Conservation (phyloP, 1,140 invertebrate species). For the Rhyacophila brunnea region DNA sequence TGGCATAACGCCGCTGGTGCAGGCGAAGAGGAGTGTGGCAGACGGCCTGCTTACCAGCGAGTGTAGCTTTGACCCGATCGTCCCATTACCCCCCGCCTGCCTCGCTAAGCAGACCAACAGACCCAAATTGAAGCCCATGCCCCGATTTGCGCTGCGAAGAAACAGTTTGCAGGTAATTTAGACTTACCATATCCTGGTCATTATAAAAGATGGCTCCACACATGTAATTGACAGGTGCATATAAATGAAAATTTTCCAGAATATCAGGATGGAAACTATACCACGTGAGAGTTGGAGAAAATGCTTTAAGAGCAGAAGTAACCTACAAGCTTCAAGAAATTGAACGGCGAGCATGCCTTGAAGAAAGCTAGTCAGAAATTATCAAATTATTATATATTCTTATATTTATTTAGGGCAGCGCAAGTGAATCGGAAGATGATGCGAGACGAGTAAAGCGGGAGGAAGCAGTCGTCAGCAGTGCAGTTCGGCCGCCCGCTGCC, state of each 20-base stretch:
- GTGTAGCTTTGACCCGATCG: conserved; percentile 49
- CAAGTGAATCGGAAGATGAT: conserved; percentile 51
- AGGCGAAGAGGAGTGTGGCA: not conserved
- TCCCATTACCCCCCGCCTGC: conserved; percentile 48
- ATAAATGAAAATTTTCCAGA: no score
- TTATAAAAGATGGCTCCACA: no score
- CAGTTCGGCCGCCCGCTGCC: not conserved
- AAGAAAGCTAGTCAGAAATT: no score
- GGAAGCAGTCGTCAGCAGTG: not conserved
- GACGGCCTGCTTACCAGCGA: not conserved
- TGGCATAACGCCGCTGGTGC: not conserved
- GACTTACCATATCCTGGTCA: no score
- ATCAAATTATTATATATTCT: conserved; percentile 3
- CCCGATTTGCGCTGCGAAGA: conserved; percentile 45
- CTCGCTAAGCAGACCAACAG: conserved; percentile 48
- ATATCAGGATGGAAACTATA: no score
- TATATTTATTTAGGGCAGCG: conserved; percentile 43
- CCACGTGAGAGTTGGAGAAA: no score
- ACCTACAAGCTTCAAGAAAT: no score
- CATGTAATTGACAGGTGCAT: no score
- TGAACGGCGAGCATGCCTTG: no score
- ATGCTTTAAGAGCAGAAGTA: no score
- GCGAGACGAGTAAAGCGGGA: conserved; percentile 8
- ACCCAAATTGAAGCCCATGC: conserved; percentile 48
- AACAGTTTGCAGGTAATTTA: conserved; percentile 49